phyloP scores from a whole-genome alignment of 2,888 invertebrate species.

The Schizotus pectinicornis region DNA sequence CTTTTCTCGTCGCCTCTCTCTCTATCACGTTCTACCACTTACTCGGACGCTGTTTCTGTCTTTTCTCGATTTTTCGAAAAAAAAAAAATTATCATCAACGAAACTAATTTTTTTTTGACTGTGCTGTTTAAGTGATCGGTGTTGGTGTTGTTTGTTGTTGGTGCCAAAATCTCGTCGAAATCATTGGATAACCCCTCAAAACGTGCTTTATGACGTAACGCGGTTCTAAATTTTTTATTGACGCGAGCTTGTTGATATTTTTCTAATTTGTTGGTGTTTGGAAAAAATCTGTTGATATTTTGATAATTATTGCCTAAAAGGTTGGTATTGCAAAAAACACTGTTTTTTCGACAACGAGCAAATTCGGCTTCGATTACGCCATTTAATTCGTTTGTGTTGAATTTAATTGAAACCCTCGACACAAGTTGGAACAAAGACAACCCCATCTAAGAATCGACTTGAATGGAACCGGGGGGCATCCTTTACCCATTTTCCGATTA shows the following conservation, averaged over 20 bases:
- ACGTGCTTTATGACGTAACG: conserved; percentile 32
- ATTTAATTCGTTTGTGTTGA: too few relatives aligned
- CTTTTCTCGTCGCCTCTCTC: conserved; percentile 7
- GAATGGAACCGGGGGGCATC: too few relatives aligned
- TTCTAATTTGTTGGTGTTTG: conserved; percentile 16
- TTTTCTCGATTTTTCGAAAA: background rate
- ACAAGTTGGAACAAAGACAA: too few relatives aligned
- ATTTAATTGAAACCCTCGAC: too few relatives aligned
- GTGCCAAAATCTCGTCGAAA: conserved; percentile 19
- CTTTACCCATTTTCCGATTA: too few relatives aligned
- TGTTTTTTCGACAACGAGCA: background rate
- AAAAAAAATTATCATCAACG: background rate
- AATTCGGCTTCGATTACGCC: too few relatives aligned
- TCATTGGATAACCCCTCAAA: conserved; percentile 7
- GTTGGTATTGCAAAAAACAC: conserved; percentile 12
- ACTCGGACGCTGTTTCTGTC: conserved; percentile 5
- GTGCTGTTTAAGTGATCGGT: background rate
- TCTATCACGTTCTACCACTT: conserved; percentile 4
- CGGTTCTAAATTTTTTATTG: conserved; percentile 26
- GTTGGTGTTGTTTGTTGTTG: conserved; percentile 2
- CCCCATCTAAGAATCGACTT: too few relatives aligned
- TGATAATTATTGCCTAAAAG: background rate
- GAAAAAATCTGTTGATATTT: conserved; percentile 14
- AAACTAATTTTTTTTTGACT: background rate
- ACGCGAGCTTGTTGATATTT: conserved; percentile 22